These are phyloP conservation scores for Coccyzus lansbergi DNA, from an alignment of 2,797 vertebrate genomes.

Conservation along the genomic window DNA sequence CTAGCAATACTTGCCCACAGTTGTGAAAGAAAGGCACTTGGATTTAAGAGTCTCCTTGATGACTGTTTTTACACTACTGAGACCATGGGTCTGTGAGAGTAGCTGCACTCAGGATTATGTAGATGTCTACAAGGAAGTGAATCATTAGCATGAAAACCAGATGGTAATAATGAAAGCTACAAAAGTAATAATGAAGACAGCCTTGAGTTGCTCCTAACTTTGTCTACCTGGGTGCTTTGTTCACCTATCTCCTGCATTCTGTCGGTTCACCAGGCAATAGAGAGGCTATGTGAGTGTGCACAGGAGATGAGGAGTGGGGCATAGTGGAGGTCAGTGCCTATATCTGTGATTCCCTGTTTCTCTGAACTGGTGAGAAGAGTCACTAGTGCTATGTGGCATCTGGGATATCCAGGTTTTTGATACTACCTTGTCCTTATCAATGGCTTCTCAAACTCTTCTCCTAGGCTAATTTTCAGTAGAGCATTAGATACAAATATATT, in stretches of 20 bases:
- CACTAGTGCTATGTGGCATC: too few relatives aligned
- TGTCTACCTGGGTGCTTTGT: neutral
- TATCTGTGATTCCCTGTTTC: neutral
- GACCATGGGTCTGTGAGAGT: neutral
- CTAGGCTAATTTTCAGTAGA: neutral
- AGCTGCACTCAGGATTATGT: neutral
- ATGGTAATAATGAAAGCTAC: neutral
- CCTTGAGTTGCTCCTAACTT: neutral
- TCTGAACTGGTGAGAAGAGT: neutral
- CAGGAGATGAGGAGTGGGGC: accelerated
- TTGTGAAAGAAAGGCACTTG: neutral
- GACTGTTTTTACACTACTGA: neutral
- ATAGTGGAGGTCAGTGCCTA: too few relatives aligned
- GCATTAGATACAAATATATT: neutral
- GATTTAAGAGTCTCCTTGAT: neutral
- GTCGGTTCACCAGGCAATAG: accelerated
- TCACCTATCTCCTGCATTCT: neutral
- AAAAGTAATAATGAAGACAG: neutral
- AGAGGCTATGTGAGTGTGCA: accelerated
- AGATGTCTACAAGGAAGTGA: neutral
- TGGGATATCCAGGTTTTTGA: neutral
- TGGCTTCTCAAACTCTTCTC: neutral
- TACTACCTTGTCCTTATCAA: accelerated
- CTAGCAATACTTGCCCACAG: neutral
- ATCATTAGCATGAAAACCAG: neutral